Evolutionary conservation across 2,797 vertebrate species (phyloP).

Genomic region (Phataginus tetradactyla): DNA sequence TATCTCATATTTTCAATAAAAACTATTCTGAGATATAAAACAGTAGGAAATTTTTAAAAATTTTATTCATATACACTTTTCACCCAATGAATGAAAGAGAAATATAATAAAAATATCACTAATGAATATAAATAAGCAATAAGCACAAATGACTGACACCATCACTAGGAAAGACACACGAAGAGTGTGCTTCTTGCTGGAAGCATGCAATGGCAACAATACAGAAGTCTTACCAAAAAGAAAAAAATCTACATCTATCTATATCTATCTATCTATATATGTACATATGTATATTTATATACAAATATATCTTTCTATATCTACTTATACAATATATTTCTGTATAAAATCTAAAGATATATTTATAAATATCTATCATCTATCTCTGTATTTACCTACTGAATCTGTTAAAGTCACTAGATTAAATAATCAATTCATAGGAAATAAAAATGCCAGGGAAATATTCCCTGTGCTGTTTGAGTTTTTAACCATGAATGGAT

Average conservation of each 20-base stretch:
- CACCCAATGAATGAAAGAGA: not conserved
- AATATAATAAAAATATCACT: not conserved
- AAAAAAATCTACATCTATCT: not conserved
- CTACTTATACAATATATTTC: not conserved
- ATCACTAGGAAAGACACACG: not conserved
- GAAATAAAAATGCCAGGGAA: not conserved
- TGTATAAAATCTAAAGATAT: not conserved
- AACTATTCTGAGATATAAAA: not conserved
- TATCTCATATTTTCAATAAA: not conserved
- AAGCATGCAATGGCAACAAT: not conserved
- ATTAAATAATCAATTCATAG: not conserved
- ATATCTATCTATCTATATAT: not conserved
- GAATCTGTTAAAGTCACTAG: not conserved
- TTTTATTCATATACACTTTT: not conserved
- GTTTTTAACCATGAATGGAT: not conserved
- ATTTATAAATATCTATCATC: not conserved
- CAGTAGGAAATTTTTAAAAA: not conserved
- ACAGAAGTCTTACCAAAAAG: not conserved
- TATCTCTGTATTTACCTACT: not conserved
- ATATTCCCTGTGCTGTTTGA: not conserved
- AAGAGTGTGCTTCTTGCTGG: not conserved
- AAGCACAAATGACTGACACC: not conserved
- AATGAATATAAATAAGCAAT: not conserved
- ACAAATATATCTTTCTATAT: not conserved
- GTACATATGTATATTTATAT: not conserved